phyloP scores from a whole-genome alignment of 2,888 invertebrate species.

The Cremastobaeus sp. region DNA sequence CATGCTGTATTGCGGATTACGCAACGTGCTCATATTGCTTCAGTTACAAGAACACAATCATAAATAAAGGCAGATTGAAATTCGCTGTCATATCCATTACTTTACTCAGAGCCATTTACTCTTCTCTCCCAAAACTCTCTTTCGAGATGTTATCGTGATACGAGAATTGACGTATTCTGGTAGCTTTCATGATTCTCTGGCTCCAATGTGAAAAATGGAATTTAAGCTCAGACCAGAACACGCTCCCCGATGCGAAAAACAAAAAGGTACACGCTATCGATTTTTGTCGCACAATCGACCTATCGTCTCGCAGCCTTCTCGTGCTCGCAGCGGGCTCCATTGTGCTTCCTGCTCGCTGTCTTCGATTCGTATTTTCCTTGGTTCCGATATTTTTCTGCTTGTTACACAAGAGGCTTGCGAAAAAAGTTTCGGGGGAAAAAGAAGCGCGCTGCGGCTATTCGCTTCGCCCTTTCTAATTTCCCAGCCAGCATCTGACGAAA shows the following conservation, averaged over 20 bases:
- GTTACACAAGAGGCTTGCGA: conserved; percentile 31
- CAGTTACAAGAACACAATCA: no score
- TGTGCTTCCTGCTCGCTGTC: conserved; percentile 24
- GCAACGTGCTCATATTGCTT: no score
- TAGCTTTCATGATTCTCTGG: conserved; percentile 3
- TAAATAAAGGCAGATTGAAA: no score
- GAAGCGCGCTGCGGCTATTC: conserved; percentile 21
- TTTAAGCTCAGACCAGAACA: conserved; percentile 11
- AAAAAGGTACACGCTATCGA: conserved; percentile 29
- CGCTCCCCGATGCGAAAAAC: conserved; percentile 5
- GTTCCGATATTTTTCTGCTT: conserved; percentile 49
- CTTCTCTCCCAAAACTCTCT: no score
- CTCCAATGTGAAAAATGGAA: conserved; percentile 7
- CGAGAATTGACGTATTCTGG: no score
- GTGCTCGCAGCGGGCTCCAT: conserved; percentile 15
- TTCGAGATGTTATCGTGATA: no score
- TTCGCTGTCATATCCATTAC: no score
- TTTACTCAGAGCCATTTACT: no score
- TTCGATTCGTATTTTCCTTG: conserved; percentile 47
- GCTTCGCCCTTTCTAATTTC: conserved; percentile 56
- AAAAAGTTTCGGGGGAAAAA: conserved; percentile 10
- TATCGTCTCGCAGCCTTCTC: conserved; percentile 20
- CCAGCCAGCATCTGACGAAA: conserved; percentile 53
- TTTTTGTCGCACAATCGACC: conserved; percentile 36
- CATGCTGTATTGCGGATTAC: no score